Conservation (phyloP, 1,140 invertebrate species). For the Hylaeus anthracinus region DNA sequence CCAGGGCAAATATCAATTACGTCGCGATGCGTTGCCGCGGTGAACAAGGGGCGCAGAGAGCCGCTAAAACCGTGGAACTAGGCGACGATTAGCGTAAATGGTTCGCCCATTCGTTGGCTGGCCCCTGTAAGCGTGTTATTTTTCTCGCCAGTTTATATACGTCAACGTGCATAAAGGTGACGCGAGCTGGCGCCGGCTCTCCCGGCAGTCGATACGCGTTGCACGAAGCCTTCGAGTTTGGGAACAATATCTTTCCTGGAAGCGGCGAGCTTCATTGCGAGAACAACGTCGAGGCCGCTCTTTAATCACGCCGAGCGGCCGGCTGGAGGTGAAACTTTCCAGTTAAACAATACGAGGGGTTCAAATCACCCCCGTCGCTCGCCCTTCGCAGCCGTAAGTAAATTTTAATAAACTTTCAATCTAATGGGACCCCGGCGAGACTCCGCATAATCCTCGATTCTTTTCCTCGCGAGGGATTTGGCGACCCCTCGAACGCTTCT, state of each 20-base stretch:
- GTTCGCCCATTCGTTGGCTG: slow-evolving; percentile 1
- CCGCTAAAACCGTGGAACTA: slow-evolving; percentile 49
- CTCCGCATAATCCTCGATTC: slow-evolving; percentile 23
- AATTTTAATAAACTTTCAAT: slow-evolving; percentile 56
- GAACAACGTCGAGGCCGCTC: slow-evolving; percentile 55
- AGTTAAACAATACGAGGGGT: slow-evolving; percentile 59
- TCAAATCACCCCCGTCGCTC: slow-evolving; percentile 42
- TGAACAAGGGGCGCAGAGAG: neutral
- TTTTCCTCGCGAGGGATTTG: neutral
- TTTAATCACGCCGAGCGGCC: slow-evolving; percentile 57
- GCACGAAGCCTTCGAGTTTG: slow-evolving; percentile 35
- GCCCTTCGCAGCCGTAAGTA: slow-evolving; percentile 28
- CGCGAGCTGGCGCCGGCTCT: neutral
- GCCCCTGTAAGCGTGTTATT: slow-evolving; percentile 50
- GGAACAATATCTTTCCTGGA: slow-evolving; percentile 59
- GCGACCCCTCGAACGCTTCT: slow-evolving; percentile 1
- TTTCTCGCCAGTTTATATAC: slow-evolving; percentile 41
- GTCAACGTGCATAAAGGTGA: slow-evolving; percentile 10
- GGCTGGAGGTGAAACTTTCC: slow-evolving; percentile 39
- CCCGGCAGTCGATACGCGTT: slow-evolving; percentile 51
- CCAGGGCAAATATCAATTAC: slow-evolving; percentile 46
- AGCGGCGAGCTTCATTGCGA: slow-evolving; percentile 59
- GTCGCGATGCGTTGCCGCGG: slow-evolving; percentile 31
- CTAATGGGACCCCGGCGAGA: slow-evolving; percentile 30
- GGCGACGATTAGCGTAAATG: slow-evolving; percentile 53